Evolutionary conservation across 92 coral and sea anemone species (phyloP).

Genomic region (Bergia sp.): DNA sequence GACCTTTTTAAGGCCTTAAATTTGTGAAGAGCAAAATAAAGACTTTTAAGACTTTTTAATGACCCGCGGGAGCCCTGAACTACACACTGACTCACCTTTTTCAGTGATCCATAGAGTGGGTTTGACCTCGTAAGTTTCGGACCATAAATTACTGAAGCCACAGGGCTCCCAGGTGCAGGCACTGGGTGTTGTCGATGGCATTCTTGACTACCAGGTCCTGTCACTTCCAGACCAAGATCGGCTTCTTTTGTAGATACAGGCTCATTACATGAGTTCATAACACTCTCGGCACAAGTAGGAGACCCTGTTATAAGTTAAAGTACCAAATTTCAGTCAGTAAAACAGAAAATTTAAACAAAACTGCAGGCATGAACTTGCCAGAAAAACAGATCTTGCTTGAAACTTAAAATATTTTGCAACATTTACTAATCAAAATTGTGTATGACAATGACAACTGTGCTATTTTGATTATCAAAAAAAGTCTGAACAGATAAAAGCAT

Average conservation of each 20-base stretch:
- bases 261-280: conserved; percentile 76
- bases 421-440: too few species aligned
- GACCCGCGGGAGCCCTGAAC: too few species aligned
- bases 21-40: too few species aligned
- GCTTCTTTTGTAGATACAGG: conserved; percentile 37
- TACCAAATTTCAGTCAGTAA: background rate
- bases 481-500: too few species aligned
- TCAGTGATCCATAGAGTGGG: conserved; percentile 86
- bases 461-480: background rate
- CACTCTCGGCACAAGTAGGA: conserved; percentile 96
- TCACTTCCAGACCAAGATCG: background rate
- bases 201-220: conserved; percentile 23
- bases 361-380: background rate
- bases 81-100: conserved; percentile 68
- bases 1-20: too few species aligned
- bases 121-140: conserved; percentile 66
- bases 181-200: conserved; percentile 76
- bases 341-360: too few species aligned
- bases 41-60: too few species aligned
- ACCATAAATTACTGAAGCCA: conserved; percentile 78
- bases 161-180: conserved; percentile 93
- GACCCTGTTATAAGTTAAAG: conserved; percentile 62
- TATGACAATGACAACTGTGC: background rate
- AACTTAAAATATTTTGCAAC: background rate
- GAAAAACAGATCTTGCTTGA: too few species aligned